Evolutionary conservation across 1,140 invertebrate species (phyloP).

Genomic region (Phthorimaea operculella): DNA sequence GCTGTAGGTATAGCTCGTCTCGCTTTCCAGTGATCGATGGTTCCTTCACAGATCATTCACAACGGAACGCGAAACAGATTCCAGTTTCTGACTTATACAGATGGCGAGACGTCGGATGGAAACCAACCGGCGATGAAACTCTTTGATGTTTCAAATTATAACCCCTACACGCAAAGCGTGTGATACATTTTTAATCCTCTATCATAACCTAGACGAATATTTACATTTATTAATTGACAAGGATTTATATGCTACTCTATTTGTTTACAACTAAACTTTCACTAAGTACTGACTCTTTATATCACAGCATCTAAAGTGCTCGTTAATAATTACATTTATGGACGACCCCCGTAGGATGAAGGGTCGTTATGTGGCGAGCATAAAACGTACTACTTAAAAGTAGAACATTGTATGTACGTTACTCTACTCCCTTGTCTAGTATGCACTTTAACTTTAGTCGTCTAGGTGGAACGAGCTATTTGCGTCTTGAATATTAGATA

Average conservation of each 20-base stretch:
- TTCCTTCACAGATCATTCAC: conserved; percentile 25
- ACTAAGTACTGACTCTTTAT: background rate
- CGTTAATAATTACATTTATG: conserved; percentile 37
- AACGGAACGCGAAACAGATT: conserved; percentile 28
- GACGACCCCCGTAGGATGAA: conserved; percentile 7
- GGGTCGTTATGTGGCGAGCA: background rate
- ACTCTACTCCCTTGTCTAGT: too few relatives aligned
- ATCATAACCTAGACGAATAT: too few relatives aligned
- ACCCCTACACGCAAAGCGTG: background rate
- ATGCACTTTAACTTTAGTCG: too few relatives aligned
- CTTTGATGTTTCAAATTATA: conserved; percentile 27
- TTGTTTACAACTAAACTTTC: background rate
- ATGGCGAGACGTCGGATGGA: conserved; percentile 24
- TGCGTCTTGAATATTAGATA: background rate
- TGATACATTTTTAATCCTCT: too few relatives aligned
- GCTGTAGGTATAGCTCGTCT: background rate
- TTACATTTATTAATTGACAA: too few relatives aligned
- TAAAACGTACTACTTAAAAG: background rate
- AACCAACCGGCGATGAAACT: conserved; percentile 25
- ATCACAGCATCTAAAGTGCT: conserved; percentile 14
- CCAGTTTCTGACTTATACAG: conserved; percentile 19
- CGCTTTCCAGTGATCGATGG: conserved; percentile 21
- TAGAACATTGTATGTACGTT: too few relatives aligned
- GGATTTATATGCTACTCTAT: background rate
- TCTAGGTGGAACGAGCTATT: too few relatives aligned